phyloP scores from a whole-genome alignment of 2,113 vertebrate genomes.

The Erythrocebus patas region DNA sequence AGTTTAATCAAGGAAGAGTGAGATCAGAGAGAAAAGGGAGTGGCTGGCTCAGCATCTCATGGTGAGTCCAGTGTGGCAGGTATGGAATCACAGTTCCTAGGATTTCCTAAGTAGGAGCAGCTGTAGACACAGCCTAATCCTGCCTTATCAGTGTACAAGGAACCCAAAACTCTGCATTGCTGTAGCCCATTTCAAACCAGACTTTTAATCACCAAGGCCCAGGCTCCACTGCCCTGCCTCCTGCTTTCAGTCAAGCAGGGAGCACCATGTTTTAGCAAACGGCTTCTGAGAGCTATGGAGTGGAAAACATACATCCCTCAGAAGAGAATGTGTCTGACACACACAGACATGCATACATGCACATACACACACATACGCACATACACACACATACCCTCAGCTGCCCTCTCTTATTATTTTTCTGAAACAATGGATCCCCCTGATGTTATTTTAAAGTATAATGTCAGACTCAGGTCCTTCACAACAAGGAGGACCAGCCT shows the following conservation, averaged over 20 bases:
- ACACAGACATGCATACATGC: background rate
- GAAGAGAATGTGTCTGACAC: background rate
- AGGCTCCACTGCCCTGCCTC: rapidly evolving
- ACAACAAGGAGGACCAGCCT: background rate
- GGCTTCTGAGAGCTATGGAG: background rate
- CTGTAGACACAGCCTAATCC: background rate
- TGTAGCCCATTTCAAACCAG: background rate
- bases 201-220: background rate
- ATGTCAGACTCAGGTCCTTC: background rate
- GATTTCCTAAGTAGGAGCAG: background rate
- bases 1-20: background rate
- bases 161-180: rapidly evolving
- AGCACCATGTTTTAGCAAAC: background rate
- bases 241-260: background rate
- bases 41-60: rapidly evolving
- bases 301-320: background rate
- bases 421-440: background rate
- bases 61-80: background rate
- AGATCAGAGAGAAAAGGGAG: background rate
- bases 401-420: background rate
- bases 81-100: background rate
- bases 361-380: rapidly evolving
- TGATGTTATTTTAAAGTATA: background rate
- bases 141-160: background rate
- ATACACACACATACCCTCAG: background rate